Conservation (phyloP, 2,113 vertebrate species). For the Bothrops jararaca region DNA sequence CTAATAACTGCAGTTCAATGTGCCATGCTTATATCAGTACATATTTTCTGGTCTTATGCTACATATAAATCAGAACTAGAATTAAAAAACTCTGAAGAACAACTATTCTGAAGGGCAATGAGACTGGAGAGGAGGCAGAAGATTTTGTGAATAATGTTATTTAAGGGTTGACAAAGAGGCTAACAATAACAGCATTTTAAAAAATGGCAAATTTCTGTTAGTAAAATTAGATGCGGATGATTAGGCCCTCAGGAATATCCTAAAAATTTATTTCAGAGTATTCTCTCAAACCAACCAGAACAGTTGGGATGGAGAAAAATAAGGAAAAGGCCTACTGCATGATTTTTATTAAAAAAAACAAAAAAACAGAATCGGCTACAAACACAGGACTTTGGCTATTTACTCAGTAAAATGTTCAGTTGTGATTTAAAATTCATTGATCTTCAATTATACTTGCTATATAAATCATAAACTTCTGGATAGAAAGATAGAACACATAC, state of each 20-base stretch:
- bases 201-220: background rate
- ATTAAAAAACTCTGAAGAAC: background rate
- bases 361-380: background rate
- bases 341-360: background rate
- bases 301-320: background rate
- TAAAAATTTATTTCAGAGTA: background rate
- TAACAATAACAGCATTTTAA: background rate
- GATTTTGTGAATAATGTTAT: background rate
- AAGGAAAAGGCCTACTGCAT: background rate
- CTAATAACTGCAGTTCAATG: background rate
- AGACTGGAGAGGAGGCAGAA: background rate
- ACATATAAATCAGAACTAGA: background rate
- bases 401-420: background rate
- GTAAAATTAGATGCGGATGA: background rate
- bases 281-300: background rate
- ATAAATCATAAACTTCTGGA: background rate
- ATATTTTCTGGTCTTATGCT: background rate
- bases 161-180: background rate
- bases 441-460: background rate
- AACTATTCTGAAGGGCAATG: background rate
- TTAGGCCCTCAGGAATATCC: background rate
- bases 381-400: background rate
- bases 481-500: background rate
- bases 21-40: background rate
- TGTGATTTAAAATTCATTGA: background rate